Percentiles rank a stretch among this genome's conserved stretches.
Evolutionary conservation across 2,113 vertebrate species (phyloP).

Genomic region (Calypte anna): DNA sequence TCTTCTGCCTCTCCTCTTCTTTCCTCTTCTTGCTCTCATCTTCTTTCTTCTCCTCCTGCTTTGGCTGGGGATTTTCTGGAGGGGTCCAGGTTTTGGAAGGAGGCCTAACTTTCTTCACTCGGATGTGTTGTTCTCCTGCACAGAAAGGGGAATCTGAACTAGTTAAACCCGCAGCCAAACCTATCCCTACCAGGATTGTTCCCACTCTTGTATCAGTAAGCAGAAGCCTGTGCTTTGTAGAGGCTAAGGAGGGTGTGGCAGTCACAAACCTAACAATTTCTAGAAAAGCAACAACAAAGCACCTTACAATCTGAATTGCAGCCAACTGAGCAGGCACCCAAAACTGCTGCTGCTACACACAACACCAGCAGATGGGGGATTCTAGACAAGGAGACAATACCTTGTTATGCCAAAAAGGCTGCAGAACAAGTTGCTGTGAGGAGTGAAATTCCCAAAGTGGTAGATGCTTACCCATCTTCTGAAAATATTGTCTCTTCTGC

Average conservation of each 20-base stretch:
- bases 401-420: not conserved
- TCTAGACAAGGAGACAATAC: not conserved
- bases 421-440: not conserved
- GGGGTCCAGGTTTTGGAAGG: slow-evolving; percentile 60
- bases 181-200: not conserved
- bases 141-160: not conserved
- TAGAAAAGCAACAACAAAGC: not conserved
- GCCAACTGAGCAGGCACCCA: not conserved
- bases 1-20: not conserved
- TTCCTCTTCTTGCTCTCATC: not conserved
- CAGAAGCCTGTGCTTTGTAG: not conserved
- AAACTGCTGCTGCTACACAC: not conserved
- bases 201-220: not conserved
- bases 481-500: slow-evolving; percentile 88
- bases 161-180: not conserved
- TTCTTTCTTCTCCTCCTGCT: not conserved
- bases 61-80: not conserved
- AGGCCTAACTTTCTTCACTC: slow-evolving; percentile 43
- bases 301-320: not conserved
- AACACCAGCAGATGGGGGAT: not conserved
- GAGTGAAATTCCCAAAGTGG: not conserved
- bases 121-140: slow-evolving; percentile 66
- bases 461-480: slow-evolving; percentile 84
- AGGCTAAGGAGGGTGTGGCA: not conserved
- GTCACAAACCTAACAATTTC: not conserved